These are phyloP conservation scores for Lycophotia porphyrea DNA, from an alignment of 2,888 invertebrate species.

Conservation along the genomic window DNA sequence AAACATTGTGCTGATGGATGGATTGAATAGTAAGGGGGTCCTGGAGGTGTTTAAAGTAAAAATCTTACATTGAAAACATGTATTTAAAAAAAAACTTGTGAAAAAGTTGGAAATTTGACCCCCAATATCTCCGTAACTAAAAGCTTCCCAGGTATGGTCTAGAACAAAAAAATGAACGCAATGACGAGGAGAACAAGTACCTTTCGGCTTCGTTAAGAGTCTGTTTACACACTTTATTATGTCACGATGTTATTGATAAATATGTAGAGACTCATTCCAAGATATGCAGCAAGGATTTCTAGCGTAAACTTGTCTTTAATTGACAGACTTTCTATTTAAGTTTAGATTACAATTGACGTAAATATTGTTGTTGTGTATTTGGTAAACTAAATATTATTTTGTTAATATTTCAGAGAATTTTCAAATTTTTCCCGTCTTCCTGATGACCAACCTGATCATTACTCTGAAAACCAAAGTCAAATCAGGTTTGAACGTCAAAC, in stretches of 20 bases:
- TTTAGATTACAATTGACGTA: background rate
- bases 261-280: background rate
- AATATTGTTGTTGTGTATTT: background rate
- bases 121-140: too few relatives aligned
- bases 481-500: constrained; percentile 55
- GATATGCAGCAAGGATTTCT: background rate
- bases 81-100: too few relatives aligned
- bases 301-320: background rate
- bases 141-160: too few relatives aligned
- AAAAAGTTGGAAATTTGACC: too few relatives aligned
- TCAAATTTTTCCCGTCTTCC: constrained; percentile 45
- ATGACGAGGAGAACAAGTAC: too few relatives aligned
- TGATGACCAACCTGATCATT: constrained; percentile 31
- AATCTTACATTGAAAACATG: too few relatives aligned
- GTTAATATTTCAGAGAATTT: constrained; percentile 5
- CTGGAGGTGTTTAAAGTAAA: too few relatives aligned
- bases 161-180: too few relatives aligned
- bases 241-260: background rate
- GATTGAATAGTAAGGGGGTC: too few relatives aligned
- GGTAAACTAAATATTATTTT: background rate
- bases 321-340: background rate
- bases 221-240: too few relatives aligned
- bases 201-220: too few relatives aligned
- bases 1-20: too few relatives aligned
- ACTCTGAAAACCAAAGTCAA: constrained; percentile 44